phyloP scores from a whole-genome alignment of 2,797 vertebrate genomes.

The Gallinago stenura region DNA sequence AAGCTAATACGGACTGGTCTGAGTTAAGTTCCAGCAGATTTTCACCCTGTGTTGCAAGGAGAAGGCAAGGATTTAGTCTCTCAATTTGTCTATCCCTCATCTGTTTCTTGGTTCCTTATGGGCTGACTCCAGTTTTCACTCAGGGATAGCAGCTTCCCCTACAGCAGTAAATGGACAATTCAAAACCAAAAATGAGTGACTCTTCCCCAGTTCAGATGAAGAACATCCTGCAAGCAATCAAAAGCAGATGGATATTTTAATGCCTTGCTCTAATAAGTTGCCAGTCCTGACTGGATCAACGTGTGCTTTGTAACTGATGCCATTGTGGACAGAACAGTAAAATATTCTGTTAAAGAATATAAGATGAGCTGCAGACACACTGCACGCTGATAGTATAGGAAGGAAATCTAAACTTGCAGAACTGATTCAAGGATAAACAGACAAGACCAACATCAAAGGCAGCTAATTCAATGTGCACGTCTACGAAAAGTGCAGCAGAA shows the following conservation, averaged over 20 bases:
- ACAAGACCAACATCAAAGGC: background rate
- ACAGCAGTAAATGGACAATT: background rate
- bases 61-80: background rate
- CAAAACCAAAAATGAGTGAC: background rate
- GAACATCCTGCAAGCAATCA: slow-evolving; percentile 9
- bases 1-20: background rate
- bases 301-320: background rate
- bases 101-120: background rate
- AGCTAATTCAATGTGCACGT: background rate
- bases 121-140: background rate
- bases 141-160: background rate
- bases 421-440: background rate
- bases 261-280: background rate
- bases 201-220: background rate
- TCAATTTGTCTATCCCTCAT: background rate
- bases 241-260: slow-evolving; percentile 7
- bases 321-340: background rate
- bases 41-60: background rate
- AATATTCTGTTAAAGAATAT: background rate
- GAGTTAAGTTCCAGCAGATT: background rate
- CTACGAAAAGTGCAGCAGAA: background rate
- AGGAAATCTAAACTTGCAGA: background rate
- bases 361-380: background rate
- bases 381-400: background rate
- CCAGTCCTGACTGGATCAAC: background rate